Base-by-base conservation (phyloP, 2,888 invertebrate genomes). In the Lomographa bimaculata region DNA sequence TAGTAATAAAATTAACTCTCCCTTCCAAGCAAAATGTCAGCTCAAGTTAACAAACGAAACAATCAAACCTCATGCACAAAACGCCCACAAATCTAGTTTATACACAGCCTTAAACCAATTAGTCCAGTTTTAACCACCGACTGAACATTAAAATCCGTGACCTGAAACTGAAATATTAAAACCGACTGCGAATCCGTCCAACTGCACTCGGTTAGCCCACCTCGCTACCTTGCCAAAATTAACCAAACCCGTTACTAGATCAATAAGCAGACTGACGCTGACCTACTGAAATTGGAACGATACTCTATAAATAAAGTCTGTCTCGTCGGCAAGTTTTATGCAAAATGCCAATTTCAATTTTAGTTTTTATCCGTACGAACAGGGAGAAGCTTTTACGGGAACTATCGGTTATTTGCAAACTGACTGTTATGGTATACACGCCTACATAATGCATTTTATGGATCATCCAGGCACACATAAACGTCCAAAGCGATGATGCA, bases 251-350 rank as follows among this genome's bases (percentile, higher is more conserved):
- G 77, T 76, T 75, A 71, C 62, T 71, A 68, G 85, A 87, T 87
- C 86, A 83, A 87, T 87, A 87, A 75, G 79, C 75, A 74, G 72
- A 69, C 69, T 54, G 71, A 63, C 61, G 74, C 76, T 82, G 86
- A 81, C 83, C 84, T 68, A 72, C 53, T 57, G 74, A 66, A 86
- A 80, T 78, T 84, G 71, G 84, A 76, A 61, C 85, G 66, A 53
- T 67, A 69, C 72, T 71, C 75, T 77, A 76, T 77, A 81, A 82
- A 84, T 84, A 83, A 71, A 73, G 69, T n/a, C 69, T 55, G 60
- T 57, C 59, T 58, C 64, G 71, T 71, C 74, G 71, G 76, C 72
- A 73, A 70, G 66, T 75, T 80, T 78, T 70, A 73, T 72, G 72
- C 66, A 70, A 71, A 49, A 69, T 59, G 72, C 64, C 77, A 67